Percentiles rank a stretch among this genome's conserved stretches.
Conservation (phyloP, 2,113 vertebrate genomes). For the Empidonax traillii region DNA sequence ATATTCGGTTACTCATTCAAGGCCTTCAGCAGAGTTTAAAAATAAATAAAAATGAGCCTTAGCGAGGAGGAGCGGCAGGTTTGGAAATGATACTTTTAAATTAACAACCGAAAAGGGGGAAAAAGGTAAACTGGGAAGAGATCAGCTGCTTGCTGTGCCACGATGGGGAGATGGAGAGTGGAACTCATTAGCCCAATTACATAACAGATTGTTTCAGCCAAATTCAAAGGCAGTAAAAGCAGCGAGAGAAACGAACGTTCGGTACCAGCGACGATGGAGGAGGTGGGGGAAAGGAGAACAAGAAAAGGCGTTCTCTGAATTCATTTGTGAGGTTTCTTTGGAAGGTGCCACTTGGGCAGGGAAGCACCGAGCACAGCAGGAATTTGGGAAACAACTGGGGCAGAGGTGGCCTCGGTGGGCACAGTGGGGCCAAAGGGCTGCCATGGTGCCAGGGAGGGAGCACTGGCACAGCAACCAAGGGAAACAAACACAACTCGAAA, state of each 20-base stretch:
- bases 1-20: constrained; percentile 50
- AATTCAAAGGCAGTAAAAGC: background rate
- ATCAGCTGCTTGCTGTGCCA: background rate
- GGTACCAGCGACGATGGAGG: background rate
- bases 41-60: background rate
- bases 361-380: background rate
- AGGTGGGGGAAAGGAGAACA: background rate
- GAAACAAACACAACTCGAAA: background rate
- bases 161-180: background rate
- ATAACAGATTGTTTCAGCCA: background rate
- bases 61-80: background rate
- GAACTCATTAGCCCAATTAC: constrained; percentile 25
- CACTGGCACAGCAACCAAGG: background rate
- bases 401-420: background rate
- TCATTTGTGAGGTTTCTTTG: background rate
- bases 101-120: background rate
- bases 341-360: background rate
- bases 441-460: background rate
- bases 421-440: background rate
- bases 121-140: background rate
- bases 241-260: background rate
- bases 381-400: background rate
- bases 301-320: background rate
- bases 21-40: background rate
- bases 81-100: constrained; percentile 20